These are phyloP conservation scores for Scomber colias DNA, from an alignment of 2,113 vertebrate genomes.

Conservation along the genomic window DNA sequence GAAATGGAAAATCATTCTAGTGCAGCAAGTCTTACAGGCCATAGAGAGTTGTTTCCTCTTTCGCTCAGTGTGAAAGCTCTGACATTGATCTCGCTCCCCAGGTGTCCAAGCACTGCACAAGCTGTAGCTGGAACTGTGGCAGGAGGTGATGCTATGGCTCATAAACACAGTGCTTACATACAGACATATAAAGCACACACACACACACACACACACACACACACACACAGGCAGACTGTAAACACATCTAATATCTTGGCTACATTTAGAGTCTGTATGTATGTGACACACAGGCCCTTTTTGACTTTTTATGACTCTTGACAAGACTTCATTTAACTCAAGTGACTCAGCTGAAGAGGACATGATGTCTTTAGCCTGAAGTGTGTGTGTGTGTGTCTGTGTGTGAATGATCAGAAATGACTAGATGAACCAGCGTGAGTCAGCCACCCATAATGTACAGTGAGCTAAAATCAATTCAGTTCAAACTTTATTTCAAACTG, in stretches of 20 bases:
- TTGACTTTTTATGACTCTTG: conserved; percentile 35
- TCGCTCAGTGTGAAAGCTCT: conserved; percentile 38
- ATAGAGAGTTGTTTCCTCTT: conserved; percentile 47
- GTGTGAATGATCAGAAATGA: conserved; percentile 22
- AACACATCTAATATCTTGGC: background rate
- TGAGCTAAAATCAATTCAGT: conserved; percentile 20
- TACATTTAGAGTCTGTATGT: background rate
- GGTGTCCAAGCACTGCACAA: conserved; percentile 34
- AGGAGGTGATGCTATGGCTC: conserved; percentile 6
- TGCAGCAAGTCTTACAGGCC: conserved; percentile 43
- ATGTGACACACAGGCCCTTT: background rate
- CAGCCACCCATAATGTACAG: background rate
- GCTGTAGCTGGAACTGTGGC: conserved; percentile 4
- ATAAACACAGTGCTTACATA: conserved; percentile 7
- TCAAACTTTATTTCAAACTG: too few species aligned
- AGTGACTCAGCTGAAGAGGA: conserved; percentile 51
- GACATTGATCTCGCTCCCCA: conserved; percentile 50
- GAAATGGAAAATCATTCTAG: conserved; percentile 55
- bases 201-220: conserved; percentile 21
- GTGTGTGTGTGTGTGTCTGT: conserved; percentile 18
- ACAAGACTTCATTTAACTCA: conserved; percentile 40
- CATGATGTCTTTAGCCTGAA: conserved; percentile 45
- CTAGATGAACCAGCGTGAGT: conserved; percentile 43
- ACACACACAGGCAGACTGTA: conserved; percentile 2
- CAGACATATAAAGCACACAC: background rate